These are phyloP conservation scores for Branchinecta sandiegonensis DNA, from an alignment of 2,888 invertebrate genomes.

Conservation along the genomic window DNA sequence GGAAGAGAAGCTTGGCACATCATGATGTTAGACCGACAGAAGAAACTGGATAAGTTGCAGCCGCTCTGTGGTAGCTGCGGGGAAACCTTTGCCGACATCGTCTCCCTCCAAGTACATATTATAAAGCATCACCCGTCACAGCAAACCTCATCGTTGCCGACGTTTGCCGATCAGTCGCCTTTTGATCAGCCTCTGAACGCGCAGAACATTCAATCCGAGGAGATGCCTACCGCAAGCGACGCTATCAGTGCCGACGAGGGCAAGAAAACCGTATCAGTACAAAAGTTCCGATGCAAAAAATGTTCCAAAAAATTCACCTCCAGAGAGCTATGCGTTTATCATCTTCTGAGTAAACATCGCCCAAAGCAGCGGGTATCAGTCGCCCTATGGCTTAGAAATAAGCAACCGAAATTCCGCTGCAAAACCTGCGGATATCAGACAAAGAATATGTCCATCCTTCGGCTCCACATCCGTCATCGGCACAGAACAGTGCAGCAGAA, in stretches of 20 bases:
- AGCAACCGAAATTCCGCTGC: constrained; percentile 24
- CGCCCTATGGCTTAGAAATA: neutral
- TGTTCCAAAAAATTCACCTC: constrained; percentile 31
- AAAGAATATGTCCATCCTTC: constrained; percentile 16
- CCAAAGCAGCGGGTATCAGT: constrained; percentile 23
- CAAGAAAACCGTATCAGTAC: constrained; percentile 19
- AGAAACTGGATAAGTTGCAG: constrained; percentile 11
- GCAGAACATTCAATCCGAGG: constrained; percentile 21
- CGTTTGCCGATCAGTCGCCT: constrained; percentile 6
- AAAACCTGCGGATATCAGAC: constrained; percentile 21
- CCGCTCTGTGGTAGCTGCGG: constrained; percentile 34
- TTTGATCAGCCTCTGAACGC: constrained; percentile 18
- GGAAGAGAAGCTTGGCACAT: constrained; percentile 49
- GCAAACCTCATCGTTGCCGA: constrained; percentile 17
- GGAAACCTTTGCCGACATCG: constrained; percentile 34
- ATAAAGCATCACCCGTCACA: constrained; percentile 34
- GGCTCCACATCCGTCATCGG: constrained; percentile 24
- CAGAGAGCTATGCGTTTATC: constrained; percentile 32
- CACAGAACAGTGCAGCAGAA: constrained; percentile 29
- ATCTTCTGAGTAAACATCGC: constrained; percentile 32
- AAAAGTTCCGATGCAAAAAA: constrained; percentile 29
- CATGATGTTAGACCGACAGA: constrained; percentile 35
- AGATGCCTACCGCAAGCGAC: neutral
- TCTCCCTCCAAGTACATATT: constrained; percentile 36
- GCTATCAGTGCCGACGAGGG: constrained; percentile 9